Percentiles rank a stretch among this genome's conserved stretches.
Evolutionary conservation across 2,888 invertebrate species (phyloP).

Genomic region (Drosophila kanekoi): DNA sequence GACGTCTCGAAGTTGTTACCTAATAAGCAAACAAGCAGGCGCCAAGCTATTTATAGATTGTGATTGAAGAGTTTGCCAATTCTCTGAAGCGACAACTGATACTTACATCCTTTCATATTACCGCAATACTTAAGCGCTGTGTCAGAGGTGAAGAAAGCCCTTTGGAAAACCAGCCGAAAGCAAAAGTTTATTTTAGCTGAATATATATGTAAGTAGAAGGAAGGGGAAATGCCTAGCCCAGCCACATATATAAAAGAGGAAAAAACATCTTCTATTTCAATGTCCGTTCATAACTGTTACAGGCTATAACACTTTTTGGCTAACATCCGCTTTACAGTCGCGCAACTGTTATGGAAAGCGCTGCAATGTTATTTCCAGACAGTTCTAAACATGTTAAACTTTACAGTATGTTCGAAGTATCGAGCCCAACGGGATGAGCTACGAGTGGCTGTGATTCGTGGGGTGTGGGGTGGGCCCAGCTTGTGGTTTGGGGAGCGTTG

Average conservation of each 20-base stretch:
- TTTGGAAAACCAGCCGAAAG: neutral
- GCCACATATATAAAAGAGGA: too few relatives aligned
- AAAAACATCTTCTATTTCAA: too few relatives aligned
- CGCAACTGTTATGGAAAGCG: neutral
- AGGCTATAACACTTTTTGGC: too few relatives aligned
- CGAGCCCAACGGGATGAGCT: neutral
- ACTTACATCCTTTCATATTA: constrained; percentile 35
- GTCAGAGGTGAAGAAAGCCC: neutral
- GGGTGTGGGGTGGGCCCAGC: too few relatives aligned
- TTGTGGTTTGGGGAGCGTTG: too few relatives aligned
- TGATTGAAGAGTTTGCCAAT: constrained; percentile 35
- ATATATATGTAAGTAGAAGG: too few relatives aligned
- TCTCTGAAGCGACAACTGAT: constrained; percentile 26
- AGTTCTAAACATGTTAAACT: neutral
- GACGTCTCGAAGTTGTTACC: constrained; percentile 31
- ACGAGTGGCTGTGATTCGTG: too few relatives aligned
- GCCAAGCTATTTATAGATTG: constrained; percentile 49
- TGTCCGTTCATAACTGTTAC: too few relatives aligned
- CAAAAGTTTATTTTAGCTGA: neutral
- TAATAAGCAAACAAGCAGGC: constrained; percentile 41
- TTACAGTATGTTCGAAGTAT: neutral
- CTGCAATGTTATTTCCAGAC: neutral
- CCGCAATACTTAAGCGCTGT: constrained; percentile 11
- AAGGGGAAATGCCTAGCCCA: too few relatives aligned
- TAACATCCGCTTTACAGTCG: neutral